Evolutionary conservation across 2,797 vertebrate species (phyloP), one percentile per base, ranked within the genome.

Genomic region (Taenioides sp.): DNA sequence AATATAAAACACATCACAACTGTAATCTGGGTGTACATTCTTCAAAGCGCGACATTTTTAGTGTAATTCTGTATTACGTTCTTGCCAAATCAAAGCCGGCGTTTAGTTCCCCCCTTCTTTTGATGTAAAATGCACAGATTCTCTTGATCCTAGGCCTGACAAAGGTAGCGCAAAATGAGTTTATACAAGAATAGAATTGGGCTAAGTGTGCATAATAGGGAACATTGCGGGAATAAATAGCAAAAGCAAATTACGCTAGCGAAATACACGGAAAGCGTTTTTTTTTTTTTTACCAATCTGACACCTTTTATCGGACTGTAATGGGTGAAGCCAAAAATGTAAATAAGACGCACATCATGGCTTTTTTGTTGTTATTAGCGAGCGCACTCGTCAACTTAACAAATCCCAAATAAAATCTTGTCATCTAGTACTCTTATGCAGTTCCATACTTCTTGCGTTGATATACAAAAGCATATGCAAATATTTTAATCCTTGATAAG

Each of bases 151-250:
- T 60, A 61, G 64, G 78, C 73, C 63, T 71, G 72, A 72, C 75
- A 81, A 75, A 84, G 69, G 81, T 69, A 23, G 49, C 54, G 43
- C 89, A 80, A 73, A 79, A 90, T 75, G 78, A 84, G 72, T 85
- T 91, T 91, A 90, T 90, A 81, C 88, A 90, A 90, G 89, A 90
- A 77, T 69, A 84, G 66, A 62, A 23, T 91, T 83, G 82, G 27
- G 84, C 87, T 83, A 87, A 88, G 50, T 82, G 91, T 80, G 80
- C 87, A 74, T 80, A 86, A 92, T 79, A 71, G 80, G 63, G 43
- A 78, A 76, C 65, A 79, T 69, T 73, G 75, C 57, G 68, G 28
- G n/a, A 52, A 37, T 47, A 22, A 52, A 58, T 65, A 27, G 18
- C 7, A 54, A 25, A 23, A 22, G 7, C 60, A 65, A 69, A 69